Evolutionary conservation across 2,888 invertebrate genomes (phyloP).

Genomic region (Gandaritis pyraliata): DNA sequence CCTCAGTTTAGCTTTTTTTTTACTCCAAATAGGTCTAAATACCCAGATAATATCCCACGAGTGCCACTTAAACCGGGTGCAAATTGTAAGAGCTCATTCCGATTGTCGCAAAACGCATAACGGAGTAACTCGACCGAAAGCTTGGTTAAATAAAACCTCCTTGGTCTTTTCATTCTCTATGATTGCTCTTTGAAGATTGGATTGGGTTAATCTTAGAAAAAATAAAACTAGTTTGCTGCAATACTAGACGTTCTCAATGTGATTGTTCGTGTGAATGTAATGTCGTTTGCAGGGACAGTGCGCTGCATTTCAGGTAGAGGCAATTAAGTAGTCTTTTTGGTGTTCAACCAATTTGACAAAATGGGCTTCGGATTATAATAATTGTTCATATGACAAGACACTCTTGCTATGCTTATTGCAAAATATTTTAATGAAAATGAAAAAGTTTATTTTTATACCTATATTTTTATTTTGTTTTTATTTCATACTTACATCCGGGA

Average conservation of each 20-base stretch:
- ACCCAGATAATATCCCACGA: slow-evolving; percentile 40
- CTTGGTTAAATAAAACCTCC: slow-evolving; percentile 25
- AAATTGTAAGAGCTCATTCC: slow-evolving; percentile 45
- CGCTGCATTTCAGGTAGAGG: slow-evolving; percentile 20
- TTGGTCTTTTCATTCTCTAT: slow-evolving; percentile 31
- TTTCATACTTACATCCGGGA: too few relatives aligned
- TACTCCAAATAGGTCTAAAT: slow-evolving; percentile 12
- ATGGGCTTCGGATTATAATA: not conserved
- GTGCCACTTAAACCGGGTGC: slow-evolving; percentile 51
- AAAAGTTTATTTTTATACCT: too few relatives aligned
- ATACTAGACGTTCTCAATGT: slow-evolving; percentile 55
- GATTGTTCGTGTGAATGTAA: slow-evolving; percentile 46
- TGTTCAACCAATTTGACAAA: not conserved
- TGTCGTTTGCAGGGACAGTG: slow-evolving; percentile 34
- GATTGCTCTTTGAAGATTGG: slow-evolving; percentile 53
- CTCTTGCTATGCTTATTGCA: too few relatives aligned
- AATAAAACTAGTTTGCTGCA: slow-evolving; percentile 42
- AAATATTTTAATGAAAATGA: too few relatives aligned
- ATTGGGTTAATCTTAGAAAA: slow-evolving; percentile 66
- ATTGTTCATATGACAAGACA: too few relatives aligned
- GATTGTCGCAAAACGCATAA: slow-evolving; percentile 54
- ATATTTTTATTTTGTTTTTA: too few relatives aligned
- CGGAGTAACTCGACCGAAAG: slow-evolving; percentile 48
- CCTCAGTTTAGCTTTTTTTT: slow-evolving; percentile 1
- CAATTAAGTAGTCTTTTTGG: slow-evolving; percentile 6